Conservation (phyloP, 2,888 invertebrate genomes). For the Sinelater perroti region DNA sequence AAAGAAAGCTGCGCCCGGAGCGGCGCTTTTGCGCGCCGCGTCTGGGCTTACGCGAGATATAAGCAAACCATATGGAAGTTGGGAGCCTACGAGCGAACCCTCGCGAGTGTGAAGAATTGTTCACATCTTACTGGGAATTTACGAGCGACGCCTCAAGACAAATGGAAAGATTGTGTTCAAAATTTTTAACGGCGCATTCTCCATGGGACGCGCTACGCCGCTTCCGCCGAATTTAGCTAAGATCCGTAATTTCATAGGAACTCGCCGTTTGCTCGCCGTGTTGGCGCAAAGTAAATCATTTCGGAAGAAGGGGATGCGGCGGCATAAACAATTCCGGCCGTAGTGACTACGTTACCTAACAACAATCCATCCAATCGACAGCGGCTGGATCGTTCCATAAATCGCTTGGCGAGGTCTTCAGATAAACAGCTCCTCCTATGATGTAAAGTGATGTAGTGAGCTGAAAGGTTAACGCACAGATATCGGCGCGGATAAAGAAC, state of each 20-base stretch:
- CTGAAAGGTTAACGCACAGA: slow-evolving; percentile 37
- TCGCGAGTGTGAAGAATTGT: slow-evolving; percentile 57
- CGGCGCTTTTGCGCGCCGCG: slow-evolving; percentile 20
- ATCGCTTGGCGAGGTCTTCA: slow-evolving; percentile 33
- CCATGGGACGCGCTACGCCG: slow-evolving; percentile 34
- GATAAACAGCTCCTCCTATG: slow-evolving; percentile 37
- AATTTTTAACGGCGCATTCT: slow-evolving; percentile 81
- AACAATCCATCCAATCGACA: slow-evolving; percentile 34
- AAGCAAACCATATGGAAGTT: slow-evolving; percentile 37
- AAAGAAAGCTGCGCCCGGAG: slow-evolving; percentile 7
- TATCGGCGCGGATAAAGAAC: slow-evolving; percentile 36
- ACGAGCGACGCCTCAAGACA: slow-evolving; percentile 78
- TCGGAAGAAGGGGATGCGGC: slow-evolving; percentile 7
- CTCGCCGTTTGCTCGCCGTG: slow-evolving; percentile 9
- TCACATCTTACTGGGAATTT: slow-evolving; percentile 75
- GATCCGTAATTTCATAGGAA: slow-evolving; percentile 1
- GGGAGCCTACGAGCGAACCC: slow-evolving; percentile 37
- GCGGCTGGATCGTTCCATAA: slow-evolving; percentile 36
- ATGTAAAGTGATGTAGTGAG: slow-evolving; percentile 39
- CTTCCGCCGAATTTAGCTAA: slow-evolving; percentile 24
- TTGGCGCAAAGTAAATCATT: slow-evolving; percentile 18
- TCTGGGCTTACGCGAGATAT: slow-evolving; percentile 31
- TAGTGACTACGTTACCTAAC: slow-evolving; percentile 23
- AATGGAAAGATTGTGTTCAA: slow-evolving; percentile 82
- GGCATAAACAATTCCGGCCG: slow-evolving; percentile 18